Percentiles rank a stretch among this genome's conserved stretches.
Evolutionary conservation across 1,140 invertebrate genomes (phyloP).

Genomic region (Zaprionus nigranus): DNA sequence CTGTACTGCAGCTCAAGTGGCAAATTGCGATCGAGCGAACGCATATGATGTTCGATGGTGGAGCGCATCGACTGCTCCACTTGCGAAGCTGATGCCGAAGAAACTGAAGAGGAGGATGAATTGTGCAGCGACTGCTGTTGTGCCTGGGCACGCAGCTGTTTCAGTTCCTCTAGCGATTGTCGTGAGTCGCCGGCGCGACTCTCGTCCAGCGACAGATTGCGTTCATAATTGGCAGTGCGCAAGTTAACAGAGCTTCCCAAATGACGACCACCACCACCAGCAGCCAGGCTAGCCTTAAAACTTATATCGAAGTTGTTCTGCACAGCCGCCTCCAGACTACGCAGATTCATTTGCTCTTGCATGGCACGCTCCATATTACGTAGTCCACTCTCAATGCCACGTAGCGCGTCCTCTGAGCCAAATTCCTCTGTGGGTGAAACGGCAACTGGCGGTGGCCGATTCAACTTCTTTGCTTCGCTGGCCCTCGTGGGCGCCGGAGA

Average conservation of each 20-base stretch:
- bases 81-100: constrained; percentile 54
- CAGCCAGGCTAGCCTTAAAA: constrained; percentile 75
- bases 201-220: constrained; percentile 76
- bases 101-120: constrained; percentile 61
- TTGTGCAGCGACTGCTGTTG: constrained; percentile 72
- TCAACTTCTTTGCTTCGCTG: constrained; percentile 71
- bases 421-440: constrained; percentile 81
- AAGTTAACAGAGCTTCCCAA: constrained; percentile 73
- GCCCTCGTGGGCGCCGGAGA: constrained; percentile 76
- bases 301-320: constrained; percentile 82
- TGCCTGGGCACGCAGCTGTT: constrained; percentile 76
- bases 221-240: constrained; percentile 65
- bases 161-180: constrained; percentile 78
- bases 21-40: constrained; percentile 81
- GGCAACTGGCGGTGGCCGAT: constrained; percentile 34
- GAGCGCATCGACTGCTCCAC: constrained; percentile 80
- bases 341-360: constrained; percentile 84
- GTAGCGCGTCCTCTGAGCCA: constrained; percentile 81
- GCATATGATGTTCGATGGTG: constrained; percentile 83
- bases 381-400: constrained; percentile 82
- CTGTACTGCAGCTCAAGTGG: constrained; percentile 83
- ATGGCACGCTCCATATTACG: constrained; percentile 84
- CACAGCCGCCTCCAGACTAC: constrained; percentile 73
- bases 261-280: constrained; percentile 51
- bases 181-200: constrained; percentile 66